Conservation (phyloP, 2,888 invertebrate species). For the Drosophila multiciliata region DNA sequence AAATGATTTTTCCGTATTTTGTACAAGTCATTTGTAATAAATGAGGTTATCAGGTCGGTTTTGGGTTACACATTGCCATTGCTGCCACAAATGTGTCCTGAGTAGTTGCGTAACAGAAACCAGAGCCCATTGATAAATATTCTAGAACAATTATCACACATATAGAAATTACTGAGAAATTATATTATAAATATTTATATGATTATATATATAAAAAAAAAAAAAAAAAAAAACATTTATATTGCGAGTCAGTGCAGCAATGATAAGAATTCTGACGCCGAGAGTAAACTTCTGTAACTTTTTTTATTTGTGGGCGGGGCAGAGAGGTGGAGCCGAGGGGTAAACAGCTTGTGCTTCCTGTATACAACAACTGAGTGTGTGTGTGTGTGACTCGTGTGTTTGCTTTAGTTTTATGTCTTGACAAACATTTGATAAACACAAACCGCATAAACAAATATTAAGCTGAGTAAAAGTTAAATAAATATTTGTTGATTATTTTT, state of each 20-base stretch:
- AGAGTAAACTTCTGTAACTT: slow-evolving; percentile 22
- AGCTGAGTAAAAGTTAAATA: slow-evolving; percentile 51
- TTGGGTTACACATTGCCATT: not conserved
- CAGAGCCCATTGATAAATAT: slow-evolving; percentile 32
- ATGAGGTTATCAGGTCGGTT: slow-evolving; percentile 59
- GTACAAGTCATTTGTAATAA: slow-evolving; percentile 29
- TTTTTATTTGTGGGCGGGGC: not conserved
- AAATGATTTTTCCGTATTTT: slow-evolving; percentile 15
- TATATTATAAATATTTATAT: slow-evolving; percentile 1
- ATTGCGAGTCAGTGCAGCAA: slow-evolving; percentile 22
- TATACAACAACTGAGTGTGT: slow-evolving; percentile 5
- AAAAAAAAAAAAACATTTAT: not conserved
- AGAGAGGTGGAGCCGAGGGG: not conserved
- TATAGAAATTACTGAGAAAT: slow-evolving; percentile 36
- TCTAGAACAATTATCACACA: not conserved
- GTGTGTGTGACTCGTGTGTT: slow-evolving; percentile 33
- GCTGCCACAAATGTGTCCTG: slow-evolving; percentile 18
- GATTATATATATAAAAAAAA: slow-evolving; percentile 3
- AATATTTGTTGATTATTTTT: slow-evolving; percentile 51
- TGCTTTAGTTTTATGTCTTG: slow-evolving; percentile 68
- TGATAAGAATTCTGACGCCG: slow-evolving; percentile 57
- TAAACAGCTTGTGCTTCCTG: slow-evolving; percentile 43
- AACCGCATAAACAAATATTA: slow-evolving; percentile 57
- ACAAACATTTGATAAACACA: slow-evolving; percentile 72
- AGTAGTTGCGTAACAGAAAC: slow-evolving; percentile 26